Evolutionary conservation across 2,113 vertebrate genomes (phyloP), one percentile per base, ranked within the genome.

Genomic region (Todiramphus saurophagus): DNA sequence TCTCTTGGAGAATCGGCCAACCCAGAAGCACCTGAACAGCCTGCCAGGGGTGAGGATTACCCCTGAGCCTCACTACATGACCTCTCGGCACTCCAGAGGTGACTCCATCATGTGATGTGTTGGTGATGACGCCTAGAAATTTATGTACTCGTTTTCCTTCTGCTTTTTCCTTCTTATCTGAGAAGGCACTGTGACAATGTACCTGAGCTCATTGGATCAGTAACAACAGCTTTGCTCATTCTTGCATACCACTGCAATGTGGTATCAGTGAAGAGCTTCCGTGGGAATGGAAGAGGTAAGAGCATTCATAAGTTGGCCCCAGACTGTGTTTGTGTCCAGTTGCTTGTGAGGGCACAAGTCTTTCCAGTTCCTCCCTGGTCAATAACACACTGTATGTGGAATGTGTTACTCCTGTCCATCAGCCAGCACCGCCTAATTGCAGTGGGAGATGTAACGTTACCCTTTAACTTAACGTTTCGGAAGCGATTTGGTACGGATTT

Each of bases 401-500:
- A 53, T 63, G 86, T 85, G 58, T 83, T 77, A 94, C 72, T 79
- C 73, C 82, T 95, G 84, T 79, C 83, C 97, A 53, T 72, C 92
- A 90, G 73, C 63, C 91, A 55, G 60, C 30, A 11, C 72, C 85
- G 66, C 60, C 90, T 96, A 94, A 94, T 96, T 93, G 92, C 56
- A 17, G 39, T 35, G 74, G 68, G 72, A 97, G 87, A 53, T 87
- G 63, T 91, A 94, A 82, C 16, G 39, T 95, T 96, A 89, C 94
- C 87, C 85, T 96, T 88, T 82, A 97, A 69, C 68, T 85, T 97
- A 67, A 62, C 81, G 72, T 96, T 96, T 95, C 91, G 84, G 90
- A 95, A 97, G 90, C 85, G 90, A 96, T 97, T 98, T 97, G 66
- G 87, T 41, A 9, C 92, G 82, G 89, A 66, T 96, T 73, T 83